Base-by-base conservation (phyloP, 2,797 vertebrate species). In the Myripristis jacobus region DNA sequence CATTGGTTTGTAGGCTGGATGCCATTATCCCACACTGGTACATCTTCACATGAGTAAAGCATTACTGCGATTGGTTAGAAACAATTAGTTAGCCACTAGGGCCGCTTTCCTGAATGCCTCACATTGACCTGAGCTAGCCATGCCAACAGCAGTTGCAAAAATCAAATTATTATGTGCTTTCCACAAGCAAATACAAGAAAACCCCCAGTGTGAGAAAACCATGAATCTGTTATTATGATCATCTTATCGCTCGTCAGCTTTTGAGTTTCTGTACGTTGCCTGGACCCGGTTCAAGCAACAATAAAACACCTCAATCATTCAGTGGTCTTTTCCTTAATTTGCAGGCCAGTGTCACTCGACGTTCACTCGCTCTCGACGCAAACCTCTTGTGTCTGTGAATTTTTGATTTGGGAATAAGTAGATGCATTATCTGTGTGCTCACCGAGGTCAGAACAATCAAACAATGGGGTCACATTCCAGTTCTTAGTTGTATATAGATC, bases 391-490 rank as follows among this genome's bases (percentile, higher is more conserved):
- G 44, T 59, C 71, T 72, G 5, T 56, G 38, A 70, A 76, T 41
- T 65, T 75, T 69, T 3, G 3, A 52, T 34, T 65, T 69, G 57
- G 3, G 3, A 52, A 73, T 36, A 41, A 62, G 48, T 19, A 15
- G 18, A 58, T 48, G 19, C 29, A 43, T 65, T 47, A 27, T 55
- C 22, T 24, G 87, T 61, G 47, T 6, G 24, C 22, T 63, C 59
- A 18, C 55, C 59, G 27, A 68, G 66, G 53, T 69, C 64, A 16
- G 81, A 88, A 80, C 77, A 75, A 66, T 92, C 86, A 79, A 70
- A 77, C 73, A 78, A 87, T 88, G 86, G 89, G 67, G 88, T 56
- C 88, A 88, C 92, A 94, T 95, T 95, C 93, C 92, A 89, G 72
- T 89, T 67, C 65, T 71, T 78, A 85, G 70, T 31, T 94, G 91